Base-by-base conservation (phyloP, 2,797 vertebrate genomes). In the Phoeniculus purpureus region DNA sequence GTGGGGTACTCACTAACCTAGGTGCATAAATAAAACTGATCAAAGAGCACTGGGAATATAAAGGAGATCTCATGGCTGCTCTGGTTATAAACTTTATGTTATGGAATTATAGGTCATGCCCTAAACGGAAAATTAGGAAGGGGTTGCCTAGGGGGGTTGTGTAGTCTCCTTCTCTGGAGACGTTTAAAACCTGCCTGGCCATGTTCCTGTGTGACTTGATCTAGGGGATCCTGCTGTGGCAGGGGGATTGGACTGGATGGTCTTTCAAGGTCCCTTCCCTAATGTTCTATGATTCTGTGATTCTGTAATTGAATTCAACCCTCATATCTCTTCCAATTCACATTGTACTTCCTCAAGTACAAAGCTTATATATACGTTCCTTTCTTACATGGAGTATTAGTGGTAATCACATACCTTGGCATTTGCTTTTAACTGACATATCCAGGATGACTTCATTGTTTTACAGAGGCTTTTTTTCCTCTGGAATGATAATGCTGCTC, bases 341-440 rank as follows among this genome's bases (percentile, higher is more conserved):
- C 25, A 60, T 40, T 87, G 10, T 6, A 45, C 9, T 78, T 91
- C 43, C 25, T 56, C 12, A 34, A 45, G 45, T 77, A 70, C 17
- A 87, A 65, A 76, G 2, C 15, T 85, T 80, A 12, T 31, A 32
- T 11, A 65, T 55, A 56, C 50, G n/a, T 6, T 80, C 52, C 15
- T 82, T 79, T 87, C 93, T 68, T 50, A 37, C 14, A 20, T 45
- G 25, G 32, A 88, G 83, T 91, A 89, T 90, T 89, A 91, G 25
- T n/a, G 23, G 27, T 81, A 92, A 93, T 77, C 75, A 62, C 56
- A 92, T 93, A 59, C 23, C 78, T 7, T 67, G 67, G 14, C 29
- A 93, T 85, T 94, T 94, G 67, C 72, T 89, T 94, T 91, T 87
- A 80, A 80, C 29, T 92, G 85, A 87, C 66, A 91, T 32, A 94